Conservation (phyloP, 2,797 vertebrate genomes). For the Malacoctenus gilli region DNA sequence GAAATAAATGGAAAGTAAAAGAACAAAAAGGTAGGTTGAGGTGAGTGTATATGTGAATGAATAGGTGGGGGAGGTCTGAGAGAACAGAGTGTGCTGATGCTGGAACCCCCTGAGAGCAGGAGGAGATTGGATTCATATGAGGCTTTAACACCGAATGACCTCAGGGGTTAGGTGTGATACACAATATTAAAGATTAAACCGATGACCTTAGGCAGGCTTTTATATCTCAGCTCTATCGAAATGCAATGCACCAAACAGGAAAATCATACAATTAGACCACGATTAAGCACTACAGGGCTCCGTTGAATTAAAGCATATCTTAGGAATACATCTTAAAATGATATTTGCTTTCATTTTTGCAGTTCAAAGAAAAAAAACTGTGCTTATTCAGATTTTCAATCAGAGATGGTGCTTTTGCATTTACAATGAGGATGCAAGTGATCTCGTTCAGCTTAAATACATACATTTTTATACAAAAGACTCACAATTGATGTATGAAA, state of each 20-base stretch:
- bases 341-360: too few relatives aligned
- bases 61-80: conserved; percentile 49
- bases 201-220: conserved; percentile 24
- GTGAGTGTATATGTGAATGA: conserved; percentile 1
- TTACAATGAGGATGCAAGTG: too few relatives aligned
- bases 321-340: too few relatives aligned
- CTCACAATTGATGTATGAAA: too few relatives aligned
- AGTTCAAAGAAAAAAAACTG: too few relatives aligned
- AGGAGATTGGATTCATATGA: conserved; percentile 68
- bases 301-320: too few relatives aligned
- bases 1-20: not conserved
- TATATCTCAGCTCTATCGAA: conserved; percentile 13
- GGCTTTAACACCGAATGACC: conserved; percentile 58
- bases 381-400: too few relatives aligned
- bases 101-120: conserved; percentile 53
- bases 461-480: too few relatives aligned
- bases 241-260: conserved; percentile 9
- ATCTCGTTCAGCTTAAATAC: too few relatives aligned
- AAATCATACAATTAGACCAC: not conserved
- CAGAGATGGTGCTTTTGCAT: too few relatives aligned
- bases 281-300: too few relatives aligned
- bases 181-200: conserved; percentile 72
- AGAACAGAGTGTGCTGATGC: conserved; percentile 53
- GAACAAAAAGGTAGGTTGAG: conserved; percentile 11
- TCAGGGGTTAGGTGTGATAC: conserved; percentile 46